phyloP scores from a whole-genome alignment of 2,113 vertebrate species.

The Nerophis ophidion region DNA sequence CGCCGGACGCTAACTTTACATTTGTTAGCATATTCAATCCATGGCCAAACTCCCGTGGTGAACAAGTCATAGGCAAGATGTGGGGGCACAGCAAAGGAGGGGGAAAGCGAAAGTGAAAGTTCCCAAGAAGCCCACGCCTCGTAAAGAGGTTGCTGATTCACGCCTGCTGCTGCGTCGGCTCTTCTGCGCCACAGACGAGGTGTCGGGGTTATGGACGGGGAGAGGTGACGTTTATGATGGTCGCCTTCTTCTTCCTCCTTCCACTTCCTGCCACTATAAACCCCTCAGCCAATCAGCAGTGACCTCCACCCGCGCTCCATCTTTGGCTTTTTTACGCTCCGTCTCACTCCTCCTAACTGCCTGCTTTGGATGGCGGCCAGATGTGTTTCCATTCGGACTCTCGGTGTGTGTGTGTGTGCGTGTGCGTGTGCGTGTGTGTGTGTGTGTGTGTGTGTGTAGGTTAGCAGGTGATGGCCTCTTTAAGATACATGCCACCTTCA shows the following conservation, averaged over 20 bases:
- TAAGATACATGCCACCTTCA: slow-evolving; percentile 66
- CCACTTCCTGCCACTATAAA: slow-evolving; percentile 26
- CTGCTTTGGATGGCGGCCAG: slow-evolving; percentile 41
- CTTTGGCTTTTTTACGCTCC: slow-evolving; percentile 33
- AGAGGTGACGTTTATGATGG: slow-evolving; percentile 15
- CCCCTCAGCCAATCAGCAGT: slow-evolving; percentile 29
- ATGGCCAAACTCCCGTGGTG: no score
- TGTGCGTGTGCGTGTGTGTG: slow-evolving; percentile 1
- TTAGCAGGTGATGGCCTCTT: slow-evolving; percentile 65
- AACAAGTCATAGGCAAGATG: no score
- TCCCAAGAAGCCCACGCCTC: slow-evolving; percentile 18
- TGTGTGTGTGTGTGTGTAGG: slow-evolving; percentile 40
- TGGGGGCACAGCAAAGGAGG: no score
- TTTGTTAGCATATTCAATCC: no score
- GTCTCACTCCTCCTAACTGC: slow-evolving; percentile 31
- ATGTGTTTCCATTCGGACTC: slow-evolving; percentile 29
- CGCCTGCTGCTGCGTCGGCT: slow-evolving; percentile 20
- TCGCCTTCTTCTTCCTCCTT: background rate
- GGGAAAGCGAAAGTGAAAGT: slow-evolving; percentile 1
- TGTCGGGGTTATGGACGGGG: no score
- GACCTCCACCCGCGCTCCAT: slow-evolving; percentile 55
- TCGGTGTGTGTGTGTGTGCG: slow-evolving; percentile 22
- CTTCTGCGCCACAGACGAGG: background rate
- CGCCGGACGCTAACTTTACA: no score
- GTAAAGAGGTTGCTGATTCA: slow-evolving; percentile 42